Percentiles rank a stretch among this genome's conserved stretches.
Conservation (phyloP, 2,888 invertebrate species). For the Cryptophagus acutangulus region DNA sequence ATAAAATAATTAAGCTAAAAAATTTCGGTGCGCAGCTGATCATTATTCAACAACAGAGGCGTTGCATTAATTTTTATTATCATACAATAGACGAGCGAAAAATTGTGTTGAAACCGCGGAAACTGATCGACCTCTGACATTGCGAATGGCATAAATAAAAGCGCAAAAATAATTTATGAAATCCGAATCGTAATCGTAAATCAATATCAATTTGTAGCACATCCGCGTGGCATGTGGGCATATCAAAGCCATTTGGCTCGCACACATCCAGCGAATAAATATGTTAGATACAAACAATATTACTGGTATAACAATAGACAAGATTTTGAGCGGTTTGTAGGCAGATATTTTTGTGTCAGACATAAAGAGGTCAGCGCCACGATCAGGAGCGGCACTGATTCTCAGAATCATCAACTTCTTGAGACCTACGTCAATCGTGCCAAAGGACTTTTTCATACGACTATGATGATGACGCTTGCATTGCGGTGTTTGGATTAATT, state of each 20-base stretch:
- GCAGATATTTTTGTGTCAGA: slow-evolving; percentile 32
- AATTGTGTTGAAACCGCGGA: no score
- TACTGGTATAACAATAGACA: slow-evolving; percentile 38
- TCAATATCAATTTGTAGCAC: slow-evolving; percentile 39
- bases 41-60: no score
- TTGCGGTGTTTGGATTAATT: slow-evolving; percentile 13
- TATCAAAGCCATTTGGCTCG: slow-evolving; percentile 32
- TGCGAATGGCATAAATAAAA: no score
- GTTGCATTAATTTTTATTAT: no score
- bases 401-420: slow-evolving; percentile 29
- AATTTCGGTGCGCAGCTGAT: no score
- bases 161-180: no score
- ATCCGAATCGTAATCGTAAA: slow-evolving; percentile 29
- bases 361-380: slow-evolving; percentile 38
- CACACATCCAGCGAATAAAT: slow-evolving; percentile 36
- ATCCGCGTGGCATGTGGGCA: slow-evolving; percentile 38
- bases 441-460: slow-evolving; percentile 15
- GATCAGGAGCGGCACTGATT: slow-evolving; percentile 34
- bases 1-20: no score
- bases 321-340: slow-evolving; percentile 28
- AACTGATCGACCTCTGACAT: no score
- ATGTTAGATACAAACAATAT: slow-evolving; percentile 33
- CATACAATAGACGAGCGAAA: no score
- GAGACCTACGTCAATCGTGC: slow-evolving; percentile 27
- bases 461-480: neutral